Conservation (phyloP, 1,140 invertebrate genomes). For the Cryptotermes secundus region DNA sequence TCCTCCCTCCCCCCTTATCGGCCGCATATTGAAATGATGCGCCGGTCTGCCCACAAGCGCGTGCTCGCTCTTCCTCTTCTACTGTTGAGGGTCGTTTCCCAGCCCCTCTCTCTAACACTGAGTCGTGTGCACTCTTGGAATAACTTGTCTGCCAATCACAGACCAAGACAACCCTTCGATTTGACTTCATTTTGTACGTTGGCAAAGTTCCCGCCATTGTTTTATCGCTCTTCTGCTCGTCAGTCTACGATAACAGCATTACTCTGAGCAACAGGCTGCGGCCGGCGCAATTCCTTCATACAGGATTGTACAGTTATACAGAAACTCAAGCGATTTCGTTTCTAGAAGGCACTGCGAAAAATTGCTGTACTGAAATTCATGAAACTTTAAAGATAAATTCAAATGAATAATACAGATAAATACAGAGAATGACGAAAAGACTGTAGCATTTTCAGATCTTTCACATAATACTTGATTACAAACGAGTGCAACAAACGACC, state of each 20-base stretch:
- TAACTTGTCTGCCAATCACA: constrained; percentile 19
- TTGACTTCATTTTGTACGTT: neutral
- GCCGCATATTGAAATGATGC: constrained; percentile 18
- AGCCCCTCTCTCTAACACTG: neutral
- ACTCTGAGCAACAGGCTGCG: neutral
- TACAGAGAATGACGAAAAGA: too few species aligned
- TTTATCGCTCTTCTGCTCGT: neutral
- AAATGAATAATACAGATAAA: too few species aligned
- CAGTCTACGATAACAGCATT: neutral
- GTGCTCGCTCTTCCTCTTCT: neutral
- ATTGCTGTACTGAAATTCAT: neutral
- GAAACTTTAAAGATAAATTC: neutral
- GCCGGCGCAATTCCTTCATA: neutral
- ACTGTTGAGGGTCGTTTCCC: neutral
- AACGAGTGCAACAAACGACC: too few species aligned
- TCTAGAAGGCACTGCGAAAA: neutral
- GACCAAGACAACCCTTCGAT: constrained; percentile 14
- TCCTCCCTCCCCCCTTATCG: neutral
- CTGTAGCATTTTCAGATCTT: too few species aligned
- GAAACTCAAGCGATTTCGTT: neutral
- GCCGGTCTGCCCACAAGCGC: neutral
- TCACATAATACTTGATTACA: too few species aligned
- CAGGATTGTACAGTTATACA: neutral
- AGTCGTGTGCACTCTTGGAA: constrained; percentile 1
- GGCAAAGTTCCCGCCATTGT: neutral